Percentiles rank a stretch among this genome's conserved stretches.
phyloP scores from a whole-genome alignment of 2,888 invertebrate genomes.

The Synergus gifuensis region DNA sequence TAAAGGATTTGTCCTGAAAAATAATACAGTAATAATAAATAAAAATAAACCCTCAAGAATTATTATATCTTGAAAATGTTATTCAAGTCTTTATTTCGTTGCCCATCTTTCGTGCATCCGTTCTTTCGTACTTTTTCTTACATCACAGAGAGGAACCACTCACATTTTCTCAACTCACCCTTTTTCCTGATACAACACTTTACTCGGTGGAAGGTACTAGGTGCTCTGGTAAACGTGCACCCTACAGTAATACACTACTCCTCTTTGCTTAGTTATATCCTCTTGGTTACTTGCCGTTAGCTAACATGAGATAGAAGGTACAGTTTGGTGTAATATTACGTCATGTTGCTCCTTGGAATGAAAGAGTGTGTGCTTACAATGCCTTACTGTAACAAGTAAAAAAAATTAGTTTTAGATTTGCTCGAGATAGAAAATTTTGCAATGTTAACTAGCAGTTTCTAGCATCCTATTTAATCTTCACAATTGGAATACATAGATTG shows the following conservation, averaged over 20 bases:
- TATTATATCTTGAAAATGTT: no score
- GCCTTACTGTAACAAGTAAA: constrained; percentile 2
- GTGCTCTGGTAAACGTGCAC: constrained; percentile 22
- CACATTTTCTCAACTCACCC: constrained; percentile 17
- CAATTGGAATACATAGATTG: background rate
- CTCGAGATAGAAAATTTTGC: background rate
- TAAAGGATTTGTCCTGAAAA: no score
- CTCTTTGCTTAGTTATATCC: constrained; percentile 18
- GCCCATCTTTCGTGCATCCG: background rate
- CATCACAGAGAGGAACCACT: constrained; percentile 5
- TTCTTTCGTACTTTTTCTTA: constrained; percentile 19
- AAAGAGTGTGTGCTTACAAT: constrained; percentile 13
- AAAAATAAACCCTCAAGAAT: no score
- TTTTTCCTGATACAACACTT: constrained; percentile 8
- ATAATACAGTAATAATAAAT: no score
- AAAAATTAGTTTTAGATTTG: constrained; percentile 10
- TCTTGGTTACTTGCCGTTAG: constrained; percentile 28
- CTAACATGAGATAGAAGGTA: constrained; percentile 15
- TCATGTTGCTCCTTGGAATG: background rate
- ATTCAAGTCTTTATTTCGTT: constrained; percentile 8
- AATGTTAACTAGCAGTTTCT: background rate
- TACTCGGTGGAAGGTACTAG: background rate
- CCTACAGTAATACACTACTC: constrained; percentile 17
- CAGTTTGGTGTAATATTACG: constrained; percentile 38
- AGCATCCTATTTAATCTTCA: background rate